phyloP scores from a whole-genome alignment of 2,888 invertebrate species.

The Steromphala cineraria region DNA sequence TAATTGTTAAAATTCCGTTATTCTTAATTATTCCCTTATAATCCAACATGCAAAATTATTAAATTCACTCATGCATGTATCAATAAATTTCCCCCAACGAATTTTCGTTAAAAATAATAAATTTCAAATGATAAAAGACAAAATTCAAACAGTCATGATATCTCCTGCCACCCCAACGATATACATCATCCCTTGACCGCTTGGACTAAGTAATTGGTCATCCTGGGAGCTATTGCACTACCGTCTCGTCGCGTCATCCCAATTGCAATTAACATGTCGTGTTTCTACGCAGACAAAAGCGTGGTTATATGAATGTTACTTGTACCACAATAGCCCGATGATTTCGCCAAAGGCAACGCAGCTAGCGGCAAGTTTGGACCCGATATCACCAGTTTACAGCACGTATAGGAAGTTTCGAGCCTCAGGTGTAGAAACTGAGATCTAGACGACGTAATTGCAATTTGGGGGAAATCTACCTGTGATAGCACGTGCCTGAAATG shows the following conservation, averaged over 20 bases:
- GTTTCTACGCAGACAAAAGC: not conserved
- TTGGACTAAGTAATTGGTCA: not conserved
- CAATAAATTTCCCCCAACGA: not conserved
- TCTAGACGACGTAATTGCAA: too few relatives aligned
- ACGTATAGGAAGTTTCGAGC: too few relatives aligned
- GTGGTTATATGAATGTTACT: not conserved
- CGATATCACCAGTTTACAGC: too few relatives aligned
- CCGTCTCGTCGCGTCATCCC: not conserved
- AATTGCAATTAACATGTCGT: constrained; percentile 20
- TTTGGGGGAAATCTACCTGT: too few relatives aligned
- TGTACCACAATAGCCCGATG: not conserved
- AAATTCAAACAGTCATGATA: too few relatives aligned
- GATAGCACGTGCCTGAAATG: too few relatives aligned
- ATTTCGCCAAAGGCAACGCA: not conserved
- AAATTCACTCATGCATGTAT: not conserved
- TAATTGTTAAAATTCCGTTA: not conserved
- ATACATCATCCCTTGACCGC: not conserved
- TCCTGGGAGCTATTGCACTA: not conserved
- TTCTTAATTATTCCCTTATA: not conserved
- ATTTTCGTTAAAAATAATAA: not conserved
- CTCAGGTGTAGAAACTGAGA: too few relatives aligned
- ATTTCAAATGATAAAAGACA: too few relatives aligned
- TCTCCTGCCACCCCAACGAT: not conserved
- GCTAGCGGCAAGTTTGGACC: not conserved
- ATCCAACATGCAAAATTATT: constrained; percentile 8